Conservation (phyloP, 1,140 invertebrate species). For the Ganaspis sp. region DNA sequence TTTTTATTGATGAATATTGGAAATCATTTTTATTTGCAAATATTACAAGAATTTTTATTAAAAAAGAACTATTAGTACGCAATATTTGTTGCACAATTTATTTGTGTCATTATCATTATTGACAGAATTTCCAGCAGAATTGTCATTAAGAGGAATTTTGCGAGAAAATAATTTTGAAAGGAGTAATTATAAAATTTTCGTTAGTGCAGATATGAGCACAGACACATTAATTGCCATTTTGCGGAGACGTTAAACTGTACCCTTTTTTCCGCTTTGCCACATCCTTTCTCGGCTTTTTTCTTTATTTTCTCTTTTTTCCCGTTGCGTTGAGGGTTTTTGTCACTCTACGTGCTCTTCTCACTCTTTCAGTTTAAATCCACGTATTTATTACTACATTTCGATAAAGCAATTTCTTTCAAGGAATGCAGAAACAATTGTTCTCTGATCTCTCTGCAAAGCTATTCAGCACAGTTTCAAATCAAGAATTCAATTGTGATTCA, state of each 20-base stretch:
- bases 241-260: too few relatives aligned
- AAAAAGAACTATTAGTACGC: too few relatives aligned
- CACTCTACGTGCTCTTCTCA: constrained; percentile 13
- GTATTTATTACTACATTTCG: constrained; percentile 21
- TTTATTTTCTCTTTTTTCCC: not conserved
- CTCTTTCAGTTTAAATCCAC: not conserved
- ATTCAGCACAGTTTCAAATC: not conserved
- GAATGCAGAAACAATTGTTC: constrained; percentile 19
- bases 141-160: too few relatives aligned
- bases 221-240: not conserved
- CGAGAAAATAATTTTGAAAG: too few relatives aligned
- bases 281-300: not conserved
- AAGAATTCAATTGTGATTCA: constrained; percentile 7
- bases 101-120: too few relatives aligned
- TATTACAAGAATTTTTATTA: too few relatives aligned
- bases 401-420: constrained; percentile 22
- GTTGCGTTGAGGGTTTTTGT: not conserved
- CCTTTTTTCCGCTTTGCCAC: not conserved
- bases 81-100: too few relatives aligned
- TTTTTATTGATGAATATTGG: too few relatives aligned
- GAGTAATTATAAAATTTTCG: too few relatives aligned
- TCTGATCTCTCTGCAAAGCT: not conserved
- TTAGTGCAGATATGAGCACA: too few relatives aligned
- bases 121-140: too few relatives aligned
- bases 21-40: too few relatives aligned